Conservation (phyloP, 2,797 vertebrate genomes). For the Anguilla pacifica region DNA sequence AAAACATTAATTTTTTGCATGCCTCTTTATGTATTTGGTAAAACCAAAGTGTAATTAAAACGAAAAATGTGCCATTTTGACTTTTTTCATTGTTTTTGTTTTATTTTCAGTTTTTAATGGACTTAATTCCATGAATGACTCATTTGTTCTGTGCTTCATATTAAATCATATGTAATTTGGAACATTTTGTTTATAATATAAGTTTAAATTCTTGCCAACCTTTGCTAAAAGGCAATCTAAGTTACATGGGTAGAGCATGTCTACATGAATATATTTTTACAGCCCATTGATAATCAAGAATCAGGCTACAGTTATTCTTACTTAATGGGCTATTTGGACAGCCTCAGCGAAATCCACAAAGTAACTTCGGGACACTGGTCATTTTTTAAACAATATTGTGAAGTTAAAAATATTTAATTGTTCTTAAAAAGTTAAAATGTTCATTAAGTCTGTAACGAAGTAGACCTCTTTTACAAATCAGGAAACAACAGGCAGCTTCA, state of each 20-base stretch:
- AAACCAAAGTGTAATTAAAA: constrained; percentile 65
- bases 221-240: constrained; percentile 89
- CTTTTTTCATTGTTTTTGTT: constrained; percentile 65
- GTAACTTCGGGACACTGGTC: neutral
- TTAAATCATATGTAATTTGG: constrained; percentile 66
- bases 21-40: constrained; percentile 83
- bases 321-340: neutral
- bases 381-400: neutral
- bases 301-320: neutral
- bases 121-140: constrained; percentile 77
- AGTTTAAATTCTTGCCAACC: constrained; percentile 54
- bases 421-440: neutral
- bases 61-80: constrained; percentile 65
- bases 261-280: neutral
- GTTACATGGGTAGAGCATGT: neutral
- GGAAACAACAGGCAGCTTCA: neutral
- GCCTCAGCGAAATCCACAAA: neutral
- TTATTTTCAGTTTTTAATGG: constrained; percentile 60
- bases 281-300: too few relatives aligned
- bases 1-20: constrained; percentile 91
- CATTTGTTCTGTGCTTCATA: constrained; percentile 80
- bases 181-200: constrained; percentile 61
- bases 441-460: neutral
- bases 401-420: neutral
- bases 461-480: neutral